A percentile compares a stretch with the other conserved stretches of the same genome.
Evolutionary conservation across 1,140 invertebrate species (phyloP).

Genomic region (Ceratosolen solmsi): DNA sequence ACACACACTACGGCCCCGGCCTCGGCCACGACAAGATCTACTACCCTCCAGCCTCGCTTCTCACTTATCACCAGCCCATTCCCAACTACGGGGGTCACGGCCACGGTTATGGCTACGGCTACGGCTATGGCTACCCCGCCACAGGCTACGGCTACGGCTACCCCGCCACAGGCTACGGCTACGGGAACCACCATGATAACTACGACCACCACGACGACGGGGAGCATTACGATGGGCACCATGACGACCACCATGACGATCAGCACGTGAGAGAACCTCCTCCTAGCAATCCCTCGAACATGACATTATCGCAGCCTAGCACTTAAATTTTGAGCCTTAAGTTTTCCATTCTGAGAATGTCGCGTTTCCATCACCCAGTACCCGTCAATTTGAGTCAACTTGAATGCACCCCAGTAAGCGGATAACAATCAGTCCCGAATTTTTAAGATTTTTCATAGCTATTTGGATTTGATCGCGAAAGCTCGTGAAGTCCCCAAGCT

Average conservation of each 20-base stretch:
- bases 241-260: slow-evolving; percentile 21
- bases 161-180: not conserved
- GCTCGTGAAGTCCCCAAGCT: too few relatives aligned
- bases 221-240: not conserved
- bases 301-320: too few relatives aligned
- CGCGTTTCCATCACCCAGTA: too few relatives aligned
- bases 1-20: slow-evolving; percentile 39
- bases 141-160: not conserved
- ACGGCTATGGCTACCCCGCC: slow-evolving; percentile 46
- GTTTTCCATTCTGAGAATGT: too few relatives aligned
- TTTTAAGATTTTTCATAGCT: too few relatives aligned
- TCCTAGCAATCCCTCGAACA: too few relatives aligned
- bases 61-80: slow-evolving; percentile 11
- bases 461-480: too few relatives aligned
- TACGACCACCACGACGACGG: slow-evolving; percentile 17
- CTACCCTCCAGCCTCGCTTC: slow-evolving; percentile 47
- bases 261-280: slow-evolving; percentile 48
- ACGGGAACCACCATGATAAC: not conserved
- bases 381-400: too few relatives aligned
- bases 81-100: slow-evolving; percentile 20
- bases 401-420: too few relatives aligned
- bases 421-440: too few relatives aligned
- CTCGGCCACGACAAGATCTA: slow-evolving; percentile 52
- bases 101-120: slow-evolving; percentile 54
- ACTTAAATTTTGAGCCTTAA: too few relatives aligned